Evolutionary conservation across 35 echinoderm and acorn worm species (phyloP), one percentile per base, ranked within the genome.

Genomic region (Eucidaris tribuloides): DNA sequence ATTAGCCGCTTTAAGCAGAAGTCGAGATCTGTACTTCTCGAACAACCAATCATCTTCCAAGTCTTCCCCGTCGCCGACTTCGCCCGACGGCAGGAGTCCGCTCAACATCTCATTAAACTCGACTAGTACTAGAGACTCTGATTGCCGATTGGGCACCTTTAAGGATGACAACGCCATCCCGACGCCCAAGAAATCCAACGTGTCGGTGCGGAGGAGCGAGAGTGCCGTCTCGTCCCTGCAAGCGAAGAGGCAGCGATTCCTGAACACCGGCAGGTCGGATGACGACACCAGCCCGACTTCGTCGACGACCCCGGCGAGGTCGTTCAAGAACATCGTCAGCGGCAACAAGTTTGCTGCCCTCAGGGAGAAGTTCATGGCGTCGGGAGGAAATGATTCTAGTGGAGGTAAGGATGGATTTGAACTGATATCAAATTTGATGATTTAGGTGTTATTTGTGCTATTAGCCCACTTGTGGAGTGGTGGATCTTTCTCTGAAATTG

Each of bases 281-380:
- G 68, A 74, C 37, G 48, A 52, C 48, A 40, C 38, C 25, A 74
- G 35, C 1, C 38, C 35, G 7, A 33, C 68, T 44, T 42, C 68
- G 14, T 42, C 35, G 7, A 24, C 68, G 9, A 3, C 68, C 9
- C 34, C 34, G 9, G 68, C 41, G 7, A 74, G 68, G 30, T 74
- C 68, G 2, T 74, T 74, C 40, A 74, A 74, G 68, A 74, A 74
- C 40, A 22, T 74, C 20, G 68, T 74, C 68, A 42, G 35, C 0
- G 68, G 68, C 29, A 74, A 40, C 68, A 74, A 74, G 40, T 74
- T 74, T 74, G 68, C 68, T 42, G 68, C 68, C n/a, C 68, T 74
- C 41, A 74, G 68, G 23, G 68, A 74, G 18, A 74, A 74, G 41
- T 74, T 74, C 68, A 44, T 27, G 29, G 68, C 68, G 7, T 74